Conservation (phyloP, 2,888 invertebrate species). For the Megalurothrips usitatus region DNA sequence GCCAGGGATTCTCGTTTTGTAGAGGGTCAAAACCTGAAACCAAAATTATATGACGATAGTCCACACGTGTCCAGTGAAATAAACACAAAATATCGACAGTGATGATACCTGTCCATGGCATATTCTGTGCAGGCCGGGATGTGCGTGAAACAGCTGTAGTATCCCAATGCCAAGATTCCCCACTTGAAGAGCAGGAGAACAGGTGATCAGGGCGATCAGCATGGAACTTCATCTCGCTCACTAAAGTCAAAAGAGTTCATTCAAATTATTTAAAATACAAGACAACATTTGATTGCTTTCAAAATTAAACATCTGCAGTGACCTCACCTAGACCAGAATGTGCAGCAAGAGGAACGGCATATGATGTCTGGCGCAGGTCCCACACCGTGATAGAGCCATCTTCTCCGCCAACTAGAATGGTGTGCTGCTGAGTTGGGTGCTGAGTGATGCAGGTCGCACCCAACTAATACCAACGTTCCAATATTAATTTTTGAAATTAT, state of each 20-base stretch:
- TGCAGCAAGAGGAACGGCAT: constrained; percentile 75
- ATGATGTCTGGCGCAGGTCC: constrained; percentile 81
- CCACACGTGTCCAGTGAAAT: neutral
- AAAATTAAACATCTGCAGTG: too few relatives aligned
- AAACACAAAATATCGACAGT: too few relatives aligned
- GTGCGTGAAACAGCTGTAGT: constrained; percentile 48
- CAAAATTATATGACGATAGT: constrained; percentile 16
- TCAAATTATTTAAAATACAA: neutral
- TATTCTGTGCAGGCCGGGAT: constrained; percentile 29
- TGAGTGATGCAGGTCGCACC: constrained; percentile 57
- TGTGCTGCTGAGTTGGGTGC: constrained; percentile 85
- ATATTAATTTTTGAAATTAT: constrained; percentile 29
- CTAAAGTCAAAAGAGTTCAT: constrained; percentile 46
- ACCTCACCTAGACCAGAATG: constrained; percentile 53
- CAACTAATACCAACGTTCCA: constrained; percentile 27
- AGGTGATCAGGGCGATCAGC: constrained; percentile 78
- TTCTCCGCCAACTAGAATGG: constrained; percentile 78
- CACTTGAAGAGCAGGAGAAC: constrained; percentile 73
- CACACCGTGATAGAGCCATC: constrained; percentile 83
- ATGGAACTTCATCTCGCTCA: constrained; percentile 85
- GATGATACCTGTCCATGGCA: constrained; percentile 38
- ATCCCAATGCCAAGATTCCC: constrained; percentile 89
- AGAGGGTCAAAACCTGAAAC: constrained; percentile 29
- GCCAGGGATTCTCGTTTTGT: constrained; percentile 55
- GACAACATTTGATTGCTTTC: too few relatives aligned